phyloP scores from a whole-genome alignment of 1,140 invertebrate genomes.

The Diprion similis region DNA sequence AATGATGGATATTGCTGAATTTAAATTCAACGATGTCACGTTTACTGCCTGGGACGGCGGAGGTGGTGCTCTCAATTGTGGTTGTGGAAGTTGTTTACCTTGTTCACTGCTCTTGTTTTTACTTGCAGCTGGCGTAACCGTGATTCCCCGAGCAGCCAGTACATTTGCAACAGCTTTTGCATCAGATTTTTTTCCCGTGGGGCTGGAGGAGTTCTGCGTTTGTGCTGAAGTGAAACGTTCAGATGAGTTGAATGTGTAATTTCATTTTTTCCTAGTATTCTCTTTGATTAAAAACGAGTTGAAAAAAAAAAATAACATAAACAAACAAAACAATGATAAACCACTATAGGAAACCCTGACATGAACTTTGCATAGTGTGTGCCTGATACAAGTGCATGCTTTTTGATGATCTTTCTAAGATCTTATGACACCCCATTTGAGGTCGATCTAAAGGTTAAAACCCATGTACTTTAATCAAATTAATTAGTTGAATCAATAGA shows the following conservation, averaged over 20 bases:
- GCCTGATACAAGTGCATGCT: no score
- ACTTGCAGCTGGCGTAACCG: slow-evolving; percentile 70
- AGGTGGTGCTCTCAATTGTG: slow-evolving; percentile 35
- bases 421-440: no score
- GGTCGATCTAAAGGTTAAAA: no score
- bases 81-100: slow-evolving; percentile 42
- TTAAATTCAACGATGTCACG: slow-evolving; percentile 68
- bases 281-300: background rate
- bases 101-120: slow-evolving; percentile 49
- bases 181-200: slow-evolving; percentile 65
- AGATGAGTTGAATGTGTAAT: slow-evolving; percentile 48
- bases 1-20: slow-evolving; percentile 76
- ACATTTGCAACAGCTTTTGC: slow-evolving; percentile 77
- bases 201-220: slow-evolving; percentile 44
- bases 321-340: no score
- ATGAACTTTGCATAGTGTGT: no score
- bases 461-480: no score
- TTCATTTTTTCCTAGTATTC: slow-evolving; percentile 27
- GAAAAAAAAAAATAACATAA: no score
- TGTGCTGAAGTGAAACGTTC: slow-evolving; percentile 57
- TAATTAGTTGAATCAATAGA: no score
- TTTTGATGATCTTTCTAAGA: no score
- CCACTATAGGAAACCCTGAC: no score
- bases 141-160: slow-evolving; percentile 76
- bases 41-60: slow-evolving; percentile 34